These are phyloP conservation scores for Nothobranchius kuhntae DNA, from an alignment of 2,113 vertebrate genomes.

Conservation along the genomic window DNA sequence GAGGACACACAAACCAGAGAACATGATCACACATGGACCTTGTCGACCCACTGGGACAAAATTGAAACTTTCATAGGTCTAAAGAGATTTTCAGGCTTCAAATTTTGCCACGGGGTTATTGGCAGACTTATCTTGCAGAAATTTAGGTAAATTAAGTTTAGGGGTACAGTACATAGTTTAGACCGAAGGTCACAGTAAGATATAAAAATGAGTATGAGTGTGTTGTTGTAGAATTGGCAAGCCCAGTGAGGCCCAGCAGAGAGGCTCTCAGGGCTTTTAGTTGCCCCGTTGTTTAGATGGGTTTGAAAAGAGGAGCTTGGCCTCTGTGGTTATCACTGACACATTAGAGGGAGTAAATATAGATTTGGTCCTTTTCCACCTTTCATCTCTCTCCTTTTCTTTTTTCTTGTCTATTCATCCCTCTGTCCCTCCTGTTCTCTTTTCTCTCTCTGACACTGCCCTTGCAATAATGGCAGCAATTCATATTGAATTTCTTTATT, in stretches of 20 bases:
- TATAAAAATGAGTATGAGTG: not conserved
- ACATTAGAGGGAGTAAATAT: slow-evolving; percentile 70
- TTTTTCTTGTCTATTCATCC: slow-evolving; percentile 57
- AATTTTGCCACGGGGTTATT: no score
- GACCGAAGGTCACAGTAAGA: not conserved
- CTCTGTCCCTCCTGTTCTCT: slow-evolving; percentile 31
- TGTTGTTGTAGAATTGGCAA: slow-evolving; percentile 64
- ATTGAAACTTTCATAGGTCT: no score
- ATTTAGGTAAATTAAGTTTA: not conserved
- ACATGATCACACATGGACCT: no score
- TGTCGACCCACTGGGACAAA: no score
- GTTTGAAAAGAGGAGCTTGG: slow-evolving; percentile 71
- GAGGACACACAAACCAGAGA: no score
- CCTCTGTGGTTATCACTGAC: slow-evolving; percentile 68
- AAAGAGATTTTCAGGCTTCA: not conserved
- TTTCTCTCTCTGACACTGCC: slow-evolving; percentile 46
- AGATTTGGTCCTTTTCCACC: slow-evolving; percentile 72
- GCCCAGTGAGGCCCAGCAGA: slow-evolving; percentile 46
- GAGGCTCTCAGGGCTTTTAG: slow-evolving; percentile 69
- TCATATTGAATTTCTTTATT: slow-evolving; percentile 71
- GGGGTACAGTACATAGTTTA: not conserved
- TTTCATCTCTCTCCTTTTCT: slow-evolving; percentile 47
- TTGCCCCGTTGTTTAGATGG: slow-evolving; percentile 59
- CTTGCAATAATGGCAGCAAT: slow-evolving; percentile 73
- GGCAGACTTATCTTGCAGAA: no score